Conservation (phyloP, 2,797 vertebrate genomes). For the Semaprochilodus insignis region DNA sequence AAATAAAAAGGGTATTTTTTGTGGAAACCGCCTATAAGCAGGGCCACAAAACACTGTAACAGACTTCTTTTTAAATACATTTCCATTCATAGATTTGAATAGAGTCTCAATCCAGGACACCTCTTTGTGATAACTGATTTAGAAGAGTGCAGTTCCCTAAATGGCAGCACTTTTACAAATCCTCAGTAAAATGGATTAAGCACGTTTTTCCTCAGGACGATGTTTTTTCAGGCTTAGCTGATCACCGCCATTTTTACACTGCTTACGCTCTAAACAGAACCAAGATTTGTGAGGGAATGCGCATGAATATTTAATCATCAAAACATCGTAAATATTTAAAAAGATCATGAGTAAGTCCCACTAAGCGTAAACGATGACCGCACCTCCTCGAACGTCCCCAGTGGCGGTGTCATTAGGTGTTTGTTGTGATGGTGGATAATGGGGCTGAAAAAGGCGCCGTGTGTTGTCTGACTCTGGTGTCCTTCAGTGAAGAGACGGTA, state of each 20-base stretch:
- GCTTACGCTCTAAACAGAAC: constrained; percentile 14
- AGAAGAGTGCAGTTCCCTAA: too few species aligned
- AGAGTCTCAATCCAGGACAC: neutral
- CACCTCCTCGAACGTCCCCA: constrained; percentile 37
- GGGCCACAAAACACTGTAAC: neutral
- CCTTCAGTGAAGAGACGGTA: constrained; percentile 19
- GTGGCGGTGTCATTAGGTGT: constrained; percentile 36
- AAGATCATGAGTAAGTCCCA: constrained; percentile 29
- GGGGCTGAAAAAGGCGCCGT: constrained; percentile 37
- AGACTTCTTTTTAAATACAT: too few species aligned
- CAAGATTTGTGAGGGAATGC: constrained; percentile 26
- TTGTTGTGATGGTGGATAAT: constrained; percentile 35
- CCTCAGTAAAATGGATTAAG: neutral
- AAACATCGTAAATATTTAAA: constrained; percentile 50
- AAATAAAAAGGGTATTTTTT: neutral
- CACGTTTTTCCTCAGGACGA: neutral
- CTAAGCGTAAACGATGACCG: constrained; percentile 26
- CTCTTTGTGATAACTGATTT: neutral
- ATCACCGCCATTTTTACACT: constrained; percentile 5
- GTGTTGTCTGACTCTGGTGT: constrained; percentile 39
- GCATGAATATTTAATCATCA: constrained; percentile 48
- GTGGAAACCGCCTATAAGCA: too few species aligned
- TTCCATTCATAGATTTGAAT: neutral
- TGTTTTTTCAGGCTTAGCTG: neutral
- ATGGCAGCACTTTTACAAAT: neutral